Percentiles rank a stretch among this genome's conserved stretches.
phyloP scores from a whole-genome alignment of 2,797 vertebrate genomes.

The Pyrocephalus nanus region DNA sequence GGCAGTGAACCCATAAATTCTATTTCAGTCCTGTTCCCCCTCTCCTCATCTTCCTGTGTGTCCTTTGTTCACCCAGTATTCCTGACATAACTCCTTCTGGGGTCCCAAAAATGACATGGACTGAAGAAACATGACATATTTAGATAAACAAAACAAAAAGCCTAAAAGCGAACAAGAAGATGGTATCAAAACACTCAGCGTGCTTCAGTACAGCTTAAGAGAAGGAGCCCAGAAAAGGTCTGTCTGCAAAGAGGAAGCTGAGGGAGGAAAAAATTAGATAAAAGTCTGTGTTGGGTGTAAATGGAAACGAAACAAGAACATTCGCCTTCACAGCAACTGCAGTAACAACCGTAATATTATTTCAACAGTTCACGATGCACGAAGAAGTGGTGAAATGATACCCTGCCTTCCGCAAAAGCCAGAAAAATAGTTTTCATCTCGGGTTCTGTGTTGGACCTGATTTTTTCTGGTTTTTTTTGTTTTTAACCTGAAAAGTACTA shows the following conservation, averaged over 20 bases:
- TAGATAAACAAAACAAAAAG: neutral
- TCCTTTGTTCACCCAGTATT: neutral
- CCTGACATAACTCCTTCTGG: neutral
- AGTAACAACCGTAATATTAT: neutral
- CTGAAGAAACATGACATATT: neutral
- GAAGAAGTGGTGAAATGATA: neutral
- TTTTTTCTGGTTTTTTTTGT: fast-evolving
- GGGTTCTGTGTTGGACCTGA: neutral
- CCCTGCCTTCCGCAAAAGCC: neutral
- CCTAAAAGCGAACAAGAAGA: neutral
- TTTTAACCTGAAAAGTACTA: neutral
- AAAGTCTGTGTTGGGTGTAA: neutral
- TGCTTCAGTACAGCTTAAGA: neutral
- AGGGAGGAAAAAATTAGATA: neutral
- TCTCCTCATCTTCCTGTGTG: neutral
- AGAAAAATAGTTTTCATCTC: neutral
- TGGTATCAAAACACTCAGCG: neutral
- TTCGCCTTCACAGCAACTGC: neutral
- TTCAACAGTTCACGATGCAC: neutral
- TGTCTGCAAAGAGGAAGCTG: neutral
- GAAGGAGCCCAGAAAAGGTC: neutral
- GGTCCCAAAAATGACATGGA: neutral
- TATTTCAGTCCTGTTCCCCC: neutral
- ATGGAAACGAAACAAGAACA: neutral
- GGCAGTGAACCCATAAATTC: neutral